A percentile compares a stretch with the other conserved stretches of the same genome.
phyloP scores from a whole-genome alignment of 2,797 vertebrate genomes.

The Peromyscus melanophrys region DNA sequence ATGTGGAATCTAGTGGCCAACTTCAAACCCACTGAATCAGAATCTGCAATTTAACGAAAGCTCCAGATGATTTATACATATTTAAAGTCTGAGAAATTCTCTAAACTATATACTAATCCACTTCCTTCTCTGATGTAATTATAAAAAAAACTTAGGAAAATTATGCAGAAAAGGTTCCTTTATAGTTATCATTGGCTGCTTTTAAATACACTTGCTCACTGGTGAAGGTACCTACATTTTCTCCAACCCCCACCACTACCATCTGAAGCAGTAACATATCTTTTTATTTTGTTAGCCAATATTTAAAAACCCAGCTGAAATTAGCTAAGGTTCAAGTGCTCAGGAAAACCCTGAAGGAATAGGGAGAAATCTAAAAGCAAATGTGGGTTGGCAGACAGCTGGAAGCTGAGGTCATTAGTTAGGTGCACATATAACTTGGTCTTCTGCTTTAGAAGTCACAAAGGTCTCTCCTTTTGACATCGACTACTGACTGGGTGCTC shows the following conservation, averaged over 20 bases:
- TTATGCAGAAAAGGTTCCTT: not conserved
- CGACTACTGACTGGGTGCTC: not conserved
- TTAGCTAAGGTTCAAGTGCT: not conserved
- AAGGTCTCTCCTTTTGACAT: not conserved
- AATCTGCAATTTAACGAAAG: not conserved
- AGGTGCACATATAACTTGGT: too few species aligned
- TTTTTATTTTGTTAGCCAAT: not conserved
- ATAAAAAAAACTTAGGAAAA: not conserved
- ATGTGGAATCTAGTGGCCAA: not conserved
- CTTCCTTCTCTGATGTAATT: not conserved
- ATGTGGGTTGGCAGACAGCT: not conserved
- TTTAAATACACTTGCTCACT: not conserved
- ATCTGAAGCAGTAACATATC: not conserved
- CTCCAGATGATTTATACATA: not conserved
- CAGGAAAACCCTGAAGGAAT: not conserved
- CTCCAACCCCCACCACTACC: not conserved
- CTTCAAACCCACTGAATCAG: not conserved
- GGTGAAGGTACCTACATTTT: not conserved
- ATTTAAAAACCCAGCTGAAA: not conserved
- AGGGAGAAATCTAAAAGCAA: not conserved
- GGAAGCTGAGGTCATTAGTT: not conserved
- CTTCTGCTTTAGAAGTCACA: not conserved
- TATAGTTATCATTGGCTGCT: not conserved
- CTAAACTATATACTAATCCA: not conserved
- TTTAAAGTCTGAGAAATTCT: not conserved